Conservation (phyloP, 1,140 invertebrate genomes). For the Mizuhopecten yessoensis region DNA sequence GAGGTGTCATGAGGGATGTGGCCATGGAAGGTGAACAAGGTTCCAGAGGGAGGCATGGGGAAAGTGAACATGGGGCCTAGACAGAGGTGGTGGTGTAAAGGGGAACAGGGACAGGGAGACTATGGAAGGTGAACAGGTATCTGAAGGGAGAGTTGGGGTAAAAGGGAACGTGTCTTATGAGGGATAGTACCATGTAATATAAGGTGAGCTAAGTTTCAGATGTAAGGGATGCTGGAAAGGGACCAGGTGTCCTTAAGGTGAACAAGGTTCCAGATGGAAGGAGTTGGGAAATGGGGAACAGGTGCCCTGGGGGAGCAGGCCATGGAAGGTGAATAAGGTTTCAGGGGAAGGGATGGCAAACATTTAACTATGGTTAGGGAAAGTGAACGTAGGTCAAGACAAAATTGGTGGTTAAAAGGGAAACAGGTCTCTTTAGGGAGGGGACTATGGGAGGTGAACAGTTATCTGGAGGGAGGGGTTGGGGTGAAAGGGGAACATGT, state of each 20-base stretch:
- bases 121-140: background rate
- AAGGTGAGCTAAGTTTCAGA: background rate
- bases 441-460: no score
- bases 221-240: background rate
- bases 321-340: background rate
- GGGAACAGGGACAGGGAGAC: background rate
- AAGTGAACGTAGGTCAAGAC: background rate
- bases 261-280: background rate
- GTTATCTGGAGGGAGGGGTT: no score
- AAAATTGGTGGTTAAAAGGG: background rate
- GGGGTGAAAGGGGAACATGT: background rate
- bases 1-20: background rate
- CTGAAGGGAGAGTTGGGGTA: background rate
- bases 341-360: background rate
- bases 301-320: no score
- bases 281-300: background rate
- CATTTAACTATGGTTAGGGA: no score
- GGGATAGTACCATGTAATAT: no score
- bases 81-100: background rate
- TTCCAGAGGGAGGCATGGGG: background rate
- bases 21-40: background rate
- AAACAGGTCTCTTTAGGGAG: no score
- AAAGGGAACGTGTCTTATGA: background rate
- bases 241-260: background rate
- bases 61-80: background rate